A percentile compares a stretch with the other conserved stretches of the same genome.
Conservation (phyloP, 2,797 vertebrate genomes). For the Limosa lapponica region DNA sequence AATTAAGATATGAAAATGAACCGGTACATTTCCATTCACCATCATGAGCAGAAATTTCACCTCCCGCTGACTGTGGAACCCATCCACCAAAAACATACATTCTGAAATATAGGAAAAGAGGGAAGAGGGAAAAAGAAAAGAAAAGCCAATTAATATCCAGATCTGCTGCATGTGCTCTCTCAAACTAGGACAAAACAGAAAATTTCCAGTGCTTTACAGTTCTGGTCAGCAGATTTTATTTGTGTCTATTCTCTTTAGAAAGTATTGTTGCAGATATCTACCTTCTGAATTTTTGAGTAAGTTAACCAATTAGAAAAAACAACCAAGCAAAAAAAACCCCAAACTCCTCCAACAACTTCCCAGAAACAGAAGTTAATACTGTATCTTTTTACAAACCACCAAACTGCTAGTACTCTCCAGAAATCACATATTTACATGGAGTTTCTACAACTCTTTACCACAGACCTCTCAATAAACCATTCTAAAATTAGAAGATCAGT, state of each 20-base stretch:
- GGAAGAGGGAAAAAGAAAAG: conserved; percentile 14
- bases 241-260: not conserved
- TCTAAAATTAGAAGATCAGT: not conserved
- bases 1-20: conserved; percentile 89
- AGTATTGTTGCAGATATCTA: not conserved
- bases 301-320: not conserved
- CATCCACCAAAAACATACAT: conserved; percentile 98
- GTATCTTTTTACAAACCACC: not conserved
- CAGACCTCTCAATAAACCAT: not conserved
- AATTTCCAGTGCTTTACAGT: not conserved
- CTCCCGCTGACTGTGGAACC: conserved; percentile 86
- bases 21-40: conserved; percentile 92
- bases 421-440: not conserved
- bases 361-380: not conserved
- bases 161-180: conserved; percentile 26
- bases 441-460: not conserved
- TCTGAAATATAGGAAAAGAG: conserved; percentile 76
- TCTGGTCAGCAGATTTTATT: not conserved
- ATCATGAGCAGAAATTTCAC: conserved; percentile 77
- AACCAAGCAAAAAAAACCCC: not conserved
- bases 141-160: conserved; percentile 27
- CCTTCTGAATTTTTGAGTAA: not conserved
- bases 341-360: not conserved
- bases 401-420: not conserved
- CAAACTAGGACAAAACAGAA: conserved; percentile 35